Percentiles rank a stretch among this genome's conserved stretches.
Conservation (phyloP, 2,113 vertebrate genomes). For the Crotalus horridus region DNA sequence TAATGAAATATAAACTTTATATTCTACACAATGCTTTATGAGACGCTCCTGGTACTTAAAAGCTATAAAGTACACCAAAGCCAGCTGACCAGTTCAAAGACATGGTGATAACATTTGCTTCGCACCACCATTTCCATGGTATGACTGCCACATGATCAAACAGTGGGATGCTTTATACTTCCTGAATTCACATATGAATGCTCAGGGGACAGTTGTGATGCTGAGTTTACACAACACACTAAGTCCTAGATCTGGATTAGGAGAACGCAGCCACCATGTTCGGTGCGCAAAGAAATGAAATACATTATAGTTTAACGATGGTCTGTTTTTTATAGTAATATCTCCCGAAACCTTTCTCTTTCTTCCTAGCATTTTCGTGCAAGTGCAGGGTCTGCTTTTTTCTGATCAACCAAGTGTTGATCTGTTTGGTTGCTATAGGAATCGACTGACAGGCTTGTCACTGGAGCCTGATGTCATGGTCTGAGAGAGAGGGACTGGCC, state of each 20-base stretch:
- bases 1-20: background rate
- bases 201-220: background rate
- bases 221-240: background rate
- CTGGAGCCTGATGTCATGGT: background rate
- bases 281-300: background rate
- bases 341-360: background rate
- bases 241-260: background rate
- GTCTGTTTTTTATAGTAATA: background rate
- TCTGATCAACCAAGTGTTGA: background rate
- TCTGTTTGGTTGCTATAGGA: background rate
- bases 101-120: background rate
- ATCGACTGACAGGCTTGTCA: background rate
- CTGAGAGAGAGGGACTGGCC: background rate
- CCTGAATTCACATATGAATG: background rate
- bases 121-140: background rate
- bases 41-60: background rate
- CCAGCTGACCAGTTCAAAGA: background rate
- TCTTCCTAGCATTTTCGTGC: background rate
- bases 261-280: background rate
- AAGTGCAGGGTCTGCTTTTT: background rate
- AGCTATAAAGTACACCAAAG: background rate
- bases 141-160: background rate
- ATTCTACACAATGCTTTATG: background rate
- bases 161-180: background rate
- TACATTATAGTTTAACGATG: background rate